These are phyloP conservation scores for Sarcophaga peregrina DNA, from an alignment of 1,140 invertebrate genomes.

Conservation along the genomic window DNA sequence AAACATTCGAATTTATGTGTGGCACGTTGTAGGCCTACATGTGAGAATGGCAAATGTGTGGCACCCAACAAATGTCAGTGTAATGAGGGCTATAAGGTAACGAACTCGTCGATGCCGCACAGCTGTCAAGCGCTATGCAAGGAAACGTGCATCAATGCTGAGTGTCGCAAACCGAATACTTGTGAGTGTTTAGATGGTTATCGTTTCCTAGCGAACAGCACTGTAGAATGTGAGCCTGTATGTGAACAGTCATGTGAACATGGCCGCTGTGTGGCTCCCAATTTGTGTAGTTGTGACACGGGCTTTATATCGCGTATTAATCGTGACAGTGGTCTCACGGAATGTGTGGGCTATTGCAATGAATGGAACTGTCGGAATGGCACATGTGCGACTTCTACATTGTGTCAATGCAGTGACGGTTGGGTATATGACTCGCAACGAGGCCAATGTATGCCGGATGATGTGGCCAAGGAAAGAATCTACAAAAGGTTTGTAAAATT, in stretches of 20 bases:
- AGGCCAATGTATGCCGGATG: slow-evolving; percentile 36
- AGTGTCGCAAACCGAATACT: slow-evolving; percentile 63
- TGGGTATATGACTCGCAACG: slow-evolving; percentile 31
- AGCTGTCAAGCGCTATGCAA: slow-evolving; percentile 60
- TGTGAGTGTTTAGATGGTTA: slow-evolving; percentile 69
- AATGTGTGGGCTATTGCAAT: slow-evolving; percentile 44
- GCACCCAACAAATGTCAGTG: slow-evolving; percentile 58
- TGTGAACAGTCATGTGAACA: slow-evolving; percentile 72
- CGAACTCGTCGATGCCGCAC: slow-evolving; percentile 58
- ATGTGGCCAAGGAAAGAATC: background rate
- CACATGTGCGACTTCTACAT: slow-evolving; percentile 13
- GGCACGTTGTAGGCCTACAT: slow-evolving; percentile 64
- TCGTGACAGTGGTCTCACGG: slow-evolving; percentile 36
- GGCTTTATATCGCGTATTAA: slow-evolving; percentile 45
- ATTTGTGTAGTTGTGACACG: slow-evolving; percentile 68
- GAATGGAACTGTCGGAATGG: slow-evolving; percentile 46
- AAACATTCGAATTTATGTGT: slow-evolving; percentile 52
- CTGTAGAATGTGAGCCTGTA: slow-evolving; percentile 67
- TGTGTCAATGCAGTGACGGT: slow-evolving; percentile 39
- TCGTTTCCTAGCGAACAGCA: slow-evolving; percentile 63
- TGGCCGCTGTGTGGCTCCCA: slow-evolving; percentile 70
- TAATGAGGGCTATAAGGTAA: slow-evolving; percentile 51
- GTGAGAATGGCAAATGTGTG: slow-evolving; percentile 60
- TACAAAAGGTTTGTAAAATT: slow-evolving; percentile 32
- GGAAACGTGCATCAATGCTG: slow-evolving; percentile 68